phyloP scores from a whole-genome alignment of 2,113 vertebrate genomes.

The Bombycilla garrulus region DNA sequence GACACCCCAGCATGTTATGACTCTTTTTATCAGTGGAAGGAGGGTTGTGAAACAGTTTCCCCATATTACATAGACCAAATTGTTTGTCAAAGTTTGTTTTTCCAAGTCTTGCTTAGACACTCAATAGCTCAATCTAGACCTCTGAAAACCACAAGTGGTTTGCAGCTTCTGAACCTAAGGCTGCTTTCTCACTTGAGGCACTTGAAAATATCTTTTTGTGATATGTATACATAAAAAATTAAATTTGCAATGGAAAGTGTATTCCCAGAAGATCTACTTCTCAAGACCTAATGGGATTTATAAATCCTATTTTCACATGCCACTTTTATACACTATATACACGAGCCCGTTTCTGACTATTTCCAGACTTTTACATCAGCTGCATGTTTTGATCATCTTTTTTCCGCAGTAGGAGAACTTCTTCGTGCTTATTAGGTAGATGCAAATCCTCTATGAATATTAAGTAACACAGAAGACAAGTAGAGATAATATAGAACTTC shows the following conservation, averaged over 20 bases:
- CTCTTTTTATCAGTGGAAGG: background rate
- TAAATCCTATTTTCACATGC: background rate
- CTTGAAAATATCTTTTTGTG: background rate
- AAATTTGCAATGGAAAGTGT: background rate
- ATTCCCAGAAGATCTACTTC: background rate
- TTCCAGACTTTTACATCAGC: background rate
- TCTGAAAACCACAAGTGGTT: background rate
- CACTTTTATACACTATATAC: background rate
- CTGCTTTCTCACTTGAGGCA: background rate
- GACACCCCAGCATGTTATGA: background rate
- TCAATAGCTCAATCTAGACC: background rate
- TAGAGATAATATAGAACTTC: background rate
- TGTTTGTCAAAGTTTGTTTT: background rate
- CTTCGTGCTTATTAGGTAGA: fast-evolving
- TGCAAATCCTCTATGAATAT: background rate
- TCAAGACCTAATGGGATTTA: background rate
- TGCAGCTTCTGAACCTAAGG: background rate
- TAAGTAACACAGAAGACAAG: background rate
- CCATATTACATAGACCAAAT: background rate
- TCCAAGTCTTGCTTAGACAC: background rate
- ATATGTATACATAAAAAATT: background rate
- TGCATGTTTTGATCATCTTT: background rate
- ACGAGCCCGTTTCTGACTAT: background rate
- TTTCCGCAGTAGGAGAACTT: background rate
- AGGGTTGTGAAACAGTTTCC: background rate